Evolutionary conservation across 2,888 invertebrate species (phyloP).

Genomic region (Pristionchus japonicus): DNA sequence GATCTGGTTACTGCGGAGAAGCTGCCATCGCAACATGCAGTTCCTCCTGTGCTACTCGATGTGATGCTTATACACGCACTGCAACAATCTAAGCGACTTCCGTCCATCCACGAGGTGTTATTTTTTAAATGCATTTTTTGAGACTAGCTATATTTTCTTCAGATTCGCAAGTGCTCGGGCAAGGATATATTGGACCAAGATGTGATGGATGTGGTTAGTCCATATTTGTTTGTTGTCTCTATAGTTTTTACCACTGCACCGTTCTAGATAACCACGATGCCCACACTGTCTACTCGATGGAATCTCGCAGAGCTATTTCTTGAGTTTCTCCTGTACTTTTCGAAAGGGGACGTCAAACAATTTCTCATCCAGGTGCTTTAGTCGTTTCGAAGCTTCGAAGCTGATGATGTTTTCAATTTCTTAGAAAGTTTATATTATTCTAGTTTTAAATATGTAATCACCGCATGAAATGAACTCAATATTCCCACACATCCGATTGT

Average conservation of each 20-base stretch:
- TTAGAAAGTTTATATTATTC: no score
- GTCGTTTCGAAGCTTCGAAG: no score
- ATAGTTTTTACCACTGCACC: no score
- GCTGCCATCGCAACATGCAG: constrained; percentile 75
- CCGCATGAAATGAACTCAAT: no score
- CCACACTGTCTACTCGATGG: neutral
- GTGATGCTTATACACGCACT: constrained; percentile 79
- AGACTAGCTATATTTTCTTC: neutral
- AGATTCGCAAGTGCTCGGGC: neutral
- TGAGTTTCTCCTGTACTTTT: constrained; percentile 14
- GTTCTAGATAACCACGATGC: no score
- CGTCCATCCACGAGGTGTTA: constrained; percentile 77
- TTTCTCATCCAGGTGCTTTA: constrained; percentile 24
- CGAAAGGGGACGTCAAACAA: constrained; percentile 23
- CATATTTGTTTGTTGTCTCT: neutral
- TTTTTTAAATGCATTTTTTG: neutral
- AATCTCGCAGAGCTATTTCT: constrained; percentile 18
- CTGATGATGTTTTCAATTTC: no score
- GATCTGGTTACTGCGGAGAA: neutral
- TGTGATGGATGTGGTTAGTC: neutral
- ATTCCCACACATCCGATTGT: no score
- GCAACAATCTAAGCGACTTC: constrained; percentile 77
- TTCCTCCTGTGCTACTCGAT: constrained; percentile 78
- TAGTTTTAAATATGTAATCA: no score
- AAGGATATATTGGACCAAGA: neutral